phyloP scores from a whole-genome alignment of 2,113 vertebrate species.

The Drymodes brunneopygia region DNA sequence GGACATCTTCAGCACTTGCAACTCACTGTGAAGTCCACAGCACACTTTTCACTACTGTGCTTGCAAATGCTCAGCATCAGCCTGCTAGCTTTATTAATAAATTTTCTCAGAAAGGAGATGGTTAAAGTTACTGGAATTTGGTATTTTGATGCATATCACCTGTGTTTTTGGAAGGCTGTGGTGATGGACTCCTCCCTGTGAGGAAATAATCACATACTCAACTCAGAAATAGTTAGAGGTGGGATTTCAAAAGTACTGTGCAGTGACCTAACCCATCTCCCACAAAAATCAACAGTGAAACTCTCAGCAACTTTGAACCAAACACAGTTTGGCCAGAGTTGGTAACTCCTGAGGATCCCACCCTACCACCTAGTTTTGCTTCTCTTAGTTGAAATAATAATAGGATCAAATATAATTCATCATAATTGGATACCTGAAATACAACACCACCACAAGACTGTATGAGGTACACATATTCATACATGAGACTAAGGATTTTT shows the following conservation, averaged over 20 bases:
- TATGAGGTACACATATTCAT: not conserved
- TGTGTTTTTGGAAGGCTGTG: constrained; percentile 22
- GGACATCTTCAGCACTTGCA: not conserved
- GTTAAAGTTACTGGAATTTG: not conserved
- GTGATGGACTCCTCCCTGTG: constrained; percentile 45
- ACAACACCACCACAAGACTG: not conserved
- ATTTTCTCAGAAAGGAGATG: not conserved
- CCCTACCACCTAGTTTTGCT: not conserved
- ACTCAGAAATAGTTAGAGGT: constrained; percentile 39
- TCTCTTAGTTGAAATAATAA: not conserved
- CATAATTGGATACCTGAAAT: not conserved
- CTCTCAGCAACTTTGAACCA: not conserved
- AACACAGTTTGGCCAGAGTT: not conserved
- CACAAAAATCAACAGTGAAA: constrained; percentile 47
- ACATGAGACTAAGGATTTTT: not conserved
- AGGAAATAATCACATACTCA: constrained; percentile 46
- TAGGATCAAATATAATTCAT: not conserved
- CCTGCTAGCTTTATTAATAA: not conserved
- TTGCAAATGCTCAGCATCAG: not conserved
- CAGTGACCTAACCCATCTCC: not conserved
- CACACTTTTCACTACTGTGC: not conserved
- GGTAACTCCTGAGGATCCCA: constrained; percentile 27
- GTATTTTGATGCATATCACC: not conserved
- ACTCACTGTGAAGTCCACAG: not conserved
- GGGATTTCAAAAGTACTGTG: constrained; percentile 41